Percentiles rank a stretch among this genome's conserved stretches.
phyloP scores from a whole-genome alignment of 2,888 invertebrate genomes.

The Margaritifera margaritifera region DNA sequence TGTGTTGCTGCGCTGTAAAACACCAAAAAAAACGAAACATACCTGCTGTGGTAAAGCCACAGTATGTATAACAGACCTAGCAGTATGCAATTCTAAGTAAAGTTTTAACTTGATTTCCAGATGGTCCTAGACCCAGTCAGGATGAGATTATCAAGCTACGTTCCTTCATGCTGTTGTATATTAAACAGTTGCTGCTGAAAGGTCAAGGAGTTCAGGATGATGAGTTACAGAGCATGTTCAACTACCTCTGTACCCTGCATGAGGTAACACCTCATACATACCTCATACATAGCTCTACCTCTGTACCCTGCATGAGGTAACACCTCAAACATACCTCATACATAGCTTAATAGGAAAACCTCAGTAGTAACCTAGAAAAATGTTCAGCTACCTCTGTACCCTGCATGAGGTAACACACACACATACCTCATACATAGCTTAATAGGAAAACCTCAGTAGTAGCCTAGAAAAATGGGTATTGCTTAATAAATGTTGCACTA shows the following conservation, averaged over 20 bases:
- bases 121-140: conserved; percentile 92
- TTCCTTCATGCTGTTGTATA: conserved; percentile 93
- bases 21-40: background rate
- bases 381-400: too few species aligned
- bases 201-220: conserved; percentile 97
- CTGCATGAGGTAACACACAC: too few species aligned
- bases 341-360: too few species aligned
- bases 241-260: conserved; percentile 95
- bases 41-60: background rate
- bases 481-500: too few species aligned
- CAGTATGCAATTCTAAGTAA: background rate
- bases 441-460: too few species aligned
- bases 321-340: background rate
- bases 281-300: too few species aligned
- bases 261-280: background rate
- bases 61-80: background rate
- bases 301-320: background rate
- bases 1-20: background rate
- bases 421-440: too few species aligned
- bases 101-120: conserved; percentile 75
- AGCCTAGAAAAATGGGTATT: too few species aligned
- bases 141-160: conserved; percentile 93
- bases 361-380: too few species aligned
- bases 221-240: conserved; percentile 97
- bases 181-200: conserved; percentile 92